Percentiles rank a stretch among this genome's conserved stretches.
phyloP scores from a whole-genome alignment of 2,888 invertebrate genomes.

The Erpobdella octoculata region DNA sequence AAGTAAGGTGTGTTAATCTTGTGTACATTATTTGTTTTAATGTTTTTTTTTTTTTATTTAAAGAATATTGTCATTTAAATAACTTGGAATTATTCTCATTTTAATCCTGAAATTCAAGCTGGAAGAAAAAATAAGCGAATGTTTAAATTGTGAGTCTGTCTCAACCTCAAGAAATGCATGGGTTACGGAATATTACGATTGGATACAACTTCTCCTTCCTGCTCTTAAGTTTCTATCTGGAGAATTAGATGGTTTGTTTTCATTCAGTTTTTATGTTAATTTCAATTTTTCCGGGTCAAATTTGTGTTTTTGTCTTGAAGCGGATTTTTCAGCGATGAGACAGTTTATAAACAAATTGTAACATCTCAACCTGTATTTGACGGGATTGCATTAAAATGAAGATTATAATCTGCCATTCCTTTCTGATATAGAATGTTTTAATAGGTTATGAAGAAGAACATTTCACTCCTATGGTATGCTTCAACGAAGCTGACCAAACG shows the following conservation, averaged over 20 bases:
- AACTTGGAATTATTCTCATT: too few relatives aligned
- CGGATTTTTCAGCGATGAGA: too few relatives aligned
- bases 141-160: conserved; percentile 48
- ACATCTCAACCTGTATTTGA: too few relatives aligned
- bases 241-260: background rate
- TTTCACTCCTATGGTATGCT: conserved; percentile 80
- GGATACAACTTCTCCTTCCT: conserved; percentile 66
- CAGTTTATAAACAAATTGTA: too few relatives aligned
- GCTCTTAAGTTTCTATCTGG: conserved; percentile 74
- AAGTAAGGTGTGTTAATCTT: too few relatives aligned
- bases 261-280: background rate
- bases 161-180: conserved; percentile 48
- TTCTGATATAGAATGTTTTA: too few relatives aligned
- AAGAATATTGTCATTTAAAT: too few relatives aligned
- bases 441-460: conserved; percentile 66
- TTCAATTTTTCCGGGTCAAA: background rate
- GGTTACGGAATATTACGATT: conserved; percentile 46
- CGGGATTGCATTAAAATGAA: too few relatives aligned
- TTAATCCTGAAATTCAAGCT: conserved; percentile 37
- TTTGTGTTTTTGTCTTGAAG: too few relatives aligned
- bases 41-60: background rate
- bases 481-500: conserved; percentile 60
- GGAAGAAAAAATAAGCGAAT: conserved; percentile 56
- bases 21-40: too few relatives aligned
- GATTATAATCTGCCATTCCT: too few relatives aligned